Conservation (phyloP, 2,888 invertebrate genomes). For the Galeruca laticollis region DNA sequence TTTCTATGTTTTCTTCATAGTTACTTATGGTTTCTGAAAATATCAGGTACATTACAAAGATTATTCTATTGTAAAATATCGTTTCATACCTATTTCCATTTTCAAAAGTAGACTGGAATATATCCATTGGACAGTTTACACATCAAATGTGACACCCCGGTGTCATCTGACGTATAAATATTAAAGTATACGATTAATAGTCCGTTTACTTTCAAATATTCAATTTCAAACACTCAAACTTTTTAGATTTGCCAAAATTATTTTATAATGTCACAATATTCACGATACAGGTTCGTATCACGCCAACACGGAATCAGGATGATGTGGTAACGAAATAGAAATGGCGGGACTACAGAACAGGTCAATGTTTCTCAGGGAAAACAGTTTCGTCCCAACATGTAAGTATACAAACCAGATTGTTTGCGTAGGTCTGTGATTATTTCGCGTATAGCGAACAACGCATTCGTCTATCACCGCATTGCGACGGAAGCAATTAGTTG, state of each 20-base stretch:
- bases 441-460: not conserved
- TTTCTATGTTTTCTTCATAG: conserved; percentile 40
- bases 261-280: conserved; percentile 17
- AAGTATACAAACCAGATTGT: conserved; percentile 18
- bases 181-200: not conserved
- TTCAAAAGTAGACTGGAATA: conserved; percentile 40
- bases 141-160: conserved; percentile 37
- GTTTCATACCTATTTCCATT: conserved; percentile 46
- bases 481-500: conserved; percentile 23
- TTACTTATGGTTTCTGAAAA: conserved; percentile 44
- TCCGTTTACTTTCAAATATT: conserved; percentile 1
- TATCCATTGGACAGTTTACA: conserved; percentile 34
- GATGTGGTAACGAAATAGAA: conserved; percentile 43
- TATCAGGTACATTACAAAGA: conserved; percentile 1
- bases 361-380: conserved; percentile 45
- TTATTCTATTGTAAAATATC: conserved; percentile 8
- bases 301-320: conserved; percentile 40
- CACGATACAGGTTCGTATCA: conserved; percentile 44
- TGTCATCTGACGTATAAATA: conserved; percentile 40
- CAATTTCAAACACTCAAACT: not conserved
- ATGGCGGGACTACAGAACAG: conserved; percentile 42
- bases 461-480: conserved; percentile 16
- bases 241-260: conserved; percentile 22
- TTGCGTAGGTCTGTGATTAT: conserved; percentile 45
- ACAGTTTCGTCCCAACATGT: conserved; percentile 43